A percentile compares a stretch with the other conserved stretches of the same genome.
Conservation (phyloP, 2,888 invertebrate species). For the Argynnis bischoffii region DNA sequence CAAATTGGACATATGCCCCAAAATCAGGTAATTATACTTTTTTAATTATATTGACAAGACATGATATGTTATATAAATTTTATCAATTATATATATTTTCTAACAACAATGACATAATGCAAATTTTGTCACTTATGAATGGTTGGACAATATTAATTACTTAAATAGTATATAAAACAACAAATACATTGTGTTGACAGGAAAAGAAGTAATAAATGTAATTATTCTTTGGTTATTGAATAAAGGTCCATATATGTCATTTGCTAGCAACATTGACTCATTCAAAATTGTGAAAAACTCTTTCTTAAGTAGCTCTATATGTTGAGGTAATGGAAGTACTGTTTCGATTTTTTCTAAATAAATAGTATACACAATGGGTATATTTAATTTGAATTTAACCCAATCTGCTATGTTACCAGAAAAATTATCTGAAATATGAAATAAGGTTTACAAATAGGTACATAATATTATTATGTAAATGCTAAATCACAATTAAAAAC, state of each 20-base stretch:
- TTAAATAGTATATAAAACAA: neutral
- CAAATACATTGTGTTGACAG: neutral
- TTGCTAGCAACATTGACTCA: constrained; percentile 56
- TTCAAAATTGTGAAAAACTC: constrained; percentile 57
- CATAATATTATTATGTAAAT: no score
- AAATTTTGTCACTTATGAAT: no score
- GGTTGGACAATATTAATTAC: neutral
- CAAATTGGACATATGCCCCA: constrained; percentile 82
- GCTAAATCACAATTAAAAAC: neutral
- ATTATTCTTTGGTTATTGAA: constrained; percentile 46
- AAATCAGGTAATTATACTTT: constrained; percentile 62
- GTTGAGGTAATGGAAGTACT: constrained; percentile 48
- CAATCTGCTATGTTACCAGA: constrained; percentile 70
- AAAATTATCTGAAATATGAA: constrained; percentile 60
- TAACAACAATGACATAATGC: no score
- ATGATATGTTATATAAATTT: no score
- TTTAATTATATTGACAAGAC: neutral
- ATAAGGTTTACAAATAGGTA: neutral
- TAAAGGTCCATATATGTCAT: constrained; percentile 66
- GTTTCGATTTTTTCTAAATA: constrained; percentile 53
- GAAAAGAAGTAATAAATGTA: neutral
- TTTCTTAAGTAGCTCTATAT: constrained; percentile 51
- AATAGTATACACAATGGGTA: constrained; percentile 66
- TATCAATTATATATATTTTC: no score
- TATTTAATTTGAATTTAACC: constrained; percentile 67